Percentiles rank a stretch among this genome's conserved stretches.
phyloP scores from a whole-genome alignment of 2,888 invertebrate species.

The Urechis unicinctus region DNA sequence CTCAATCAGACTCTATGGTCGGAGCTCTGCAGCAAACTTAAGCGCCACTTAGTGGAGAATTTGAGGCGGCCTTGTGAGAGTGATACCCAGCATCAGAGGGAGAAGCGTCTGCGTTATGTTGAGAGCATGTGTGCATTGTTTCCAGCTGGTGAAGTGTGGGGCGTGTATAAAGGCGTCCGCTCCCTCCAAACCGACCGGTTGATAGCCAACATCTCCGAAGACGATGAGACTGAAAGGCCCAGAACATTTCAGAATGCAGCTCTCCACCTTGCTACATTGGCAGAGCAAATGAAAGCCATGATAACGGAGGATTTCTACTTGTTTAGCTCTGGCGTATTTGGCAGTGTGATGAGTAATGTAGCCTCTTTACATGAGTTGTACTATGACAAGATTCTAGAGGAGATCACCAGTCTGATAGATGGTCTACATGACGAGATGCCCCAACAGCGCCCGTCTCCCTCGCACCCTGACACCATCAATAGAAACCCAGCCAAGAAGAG shows the following conservation, averaged over 20 bases:
- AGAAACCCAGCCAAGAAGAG: too few species aligned
- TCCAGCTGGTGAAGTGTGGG: neutral
- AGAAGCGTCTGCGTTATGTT: neutral
- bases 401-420: neutral
- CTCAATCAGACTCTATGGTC: neutral
- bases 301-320: neutral
- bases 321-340: neutral
- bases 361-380: neutral
- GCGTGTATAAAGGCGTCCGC: neutral
- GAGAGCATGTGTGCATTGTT: neutral
- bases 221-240: neutral
- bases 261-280: neutral
- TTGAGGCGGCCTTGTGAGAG: neutral
- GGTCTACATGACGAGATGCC: neutral
- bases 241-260: neutral
- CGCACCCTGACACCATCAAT: too few species aligned
- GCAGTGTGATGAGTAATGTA: neutral
- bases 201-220: too few species aligned
- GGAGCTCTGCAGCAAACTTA: neutral
- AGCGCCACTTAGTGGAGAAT: neutral
- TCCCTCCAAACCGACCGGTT: neutral
- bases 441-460: neutral
- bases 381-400: neutral
- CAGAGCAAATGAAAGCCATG: neutral
- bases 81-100: neutral